A percentile compares a stretch with the other conserved stretches of the same genome.
Conservation (phyloP, 2,797 vertebrate genomes). For the Pteronotus mesoamericanus region DNA sequence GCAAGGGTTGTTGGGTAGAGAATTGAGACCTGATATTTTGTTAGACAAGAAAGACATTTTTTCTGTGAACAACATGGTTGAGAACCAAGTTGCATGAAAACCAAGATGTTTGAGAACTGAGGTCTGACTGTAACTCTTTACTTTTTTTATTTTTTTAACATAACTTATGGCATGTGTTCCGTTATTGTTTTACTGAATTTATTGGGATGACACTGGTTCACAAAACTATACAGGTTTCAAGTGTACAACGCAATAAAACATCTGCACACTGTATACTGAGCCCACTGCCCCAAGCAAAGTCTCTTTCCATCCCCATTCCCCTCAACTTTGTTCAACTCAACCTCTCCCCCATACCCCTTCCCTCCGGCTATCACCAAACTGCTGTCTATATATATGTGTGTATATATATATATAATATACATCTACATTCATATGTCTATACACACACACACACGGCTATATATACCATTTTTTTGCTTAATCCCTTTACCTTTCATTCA, state of each 20-base stretch:
- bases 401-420: neutral
- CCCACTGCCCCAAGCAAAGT: neutral
- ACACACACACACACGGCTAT: too few relatives aligned
- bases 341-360: neutral
- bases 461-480: too few relatives aligned
- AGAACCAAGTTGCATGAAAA: too few relatives aligned
- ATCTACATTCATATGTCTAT: too few relatives aligned
- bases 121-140: too few relatives aligned
- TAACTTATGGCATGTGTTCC: neutral
- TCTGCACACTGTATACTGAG: neutral
- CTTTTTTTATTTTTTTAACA: neutral
- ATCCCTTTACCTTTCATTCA: neutral
- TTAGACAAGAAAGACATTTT: too few relatives aligned
- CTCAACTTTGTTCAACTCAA: neutral
- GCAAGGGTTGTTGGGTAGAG: too few relatives aligned
- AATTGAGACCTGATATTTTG: too few relatives aligned
- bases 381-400: neutral
- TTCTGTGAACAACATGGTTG: too few relatives aligned
- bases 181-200: neutral
- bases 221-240: neutral
- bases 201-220: neutral
- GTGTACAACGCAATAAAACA: neutral
- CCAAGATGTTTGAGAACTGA: too few relatives aligned
- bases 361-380: neutral
- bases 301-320: neutral